Evolutionary conservation across 2,113 vertebrate species (phyloP), one percentile per base, ranked within the genome.

Genomic region (Mobula birostris): DNA sequence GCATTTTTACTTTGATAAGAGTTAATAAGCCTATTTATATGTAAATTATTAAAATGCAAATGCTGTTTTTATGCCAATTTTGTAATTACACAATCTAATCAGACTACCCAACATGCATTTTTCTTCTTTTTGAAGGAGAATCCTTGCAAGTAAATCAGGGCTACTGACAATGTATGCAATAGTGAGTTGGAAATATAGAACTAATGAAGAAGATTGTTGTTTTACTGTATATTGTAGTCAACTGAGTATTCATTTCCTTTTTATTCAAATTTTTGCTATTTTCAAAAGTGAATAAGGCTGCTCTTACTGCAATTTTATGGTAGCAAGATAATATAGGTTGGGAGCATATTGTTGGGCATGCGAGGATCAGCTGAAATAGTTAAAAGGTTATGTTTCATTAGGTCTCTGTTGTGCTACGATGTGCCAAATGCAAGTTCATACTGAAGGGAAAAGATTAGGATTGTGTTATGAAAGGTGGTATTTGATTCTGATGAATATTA

Each of bases 1-100:
- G 11, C 70, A 74, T 76, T 76, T 92, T 92, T 92, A 72, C 36
- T 72, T 93, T 74, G 72, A 48, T 27, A 93, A 74, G 32, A 93
- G 24, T 93, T 74, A 74, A 74, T 93, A 93, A 93, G 68, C 66
- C 40, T 74, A 93, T 48, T 93, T 56, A 12, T 72, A 32, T 48
- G 19, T 72, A 93, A 56, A 74, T 76, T 76, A 56, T 29, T 76
- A 4, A 48, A 76, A 74, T 91, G 63, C 15, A 68, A 91, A 91
- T 91, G 14, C 66, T 70, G 32, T 68, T 91, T 91, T 66, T 91
- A 32, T 70, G 88, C 66, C 88, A 70, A 9, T 40, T 91, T 91
- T 91, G 88, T 70, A 70, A 68, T 36, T 68, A 85, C 32, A 32
- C n/a, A 70, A 63, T 70, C 68, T 40, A 93, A 76, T 74, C 36